Evolutionary conservation across 2,797 vertebrate species (phyloP), one percentile per base, ranked within the genome.

Genomic region (Fringilla coelebs): DNA sequence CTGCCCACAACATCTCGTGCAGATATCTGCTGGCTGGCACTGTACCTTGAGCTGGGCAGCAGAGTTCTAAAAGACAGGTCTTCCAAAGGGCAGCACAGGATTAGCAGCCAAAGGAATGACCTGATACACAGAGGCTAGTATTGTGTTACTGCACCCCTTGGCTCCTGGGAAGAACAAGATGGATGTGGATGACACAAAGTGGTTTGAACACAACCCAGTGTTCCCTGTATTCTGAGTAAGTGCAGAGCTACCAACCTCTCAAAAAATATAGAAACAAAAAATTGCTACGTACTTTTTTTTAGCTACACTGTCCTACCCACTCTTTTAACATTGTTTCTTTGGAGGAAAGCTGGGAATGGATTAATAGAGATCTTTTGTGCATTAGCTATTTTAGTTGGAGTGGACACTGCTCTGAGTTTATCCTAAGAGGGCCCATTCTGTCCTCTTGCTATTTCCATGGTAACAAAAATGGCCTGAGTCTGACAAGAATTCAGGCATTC

Each of bases 251-350:
- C 55, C 24, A 79, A 70, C 5, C 15, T 62, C 57, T 89, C 72
- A 77, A 80, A 93, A 94, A 93, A 83, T 40, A 77, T 10, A 85
- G 87, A 93, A 89, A 65, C 11, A 89, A 77, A 92, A 92, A 41
- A 15, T 20, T 80, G 26, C 32, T 63, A 48, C 22, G 24, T 48
- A 58, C 16, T 70, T 91, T 82, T 57, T 88, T 92, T 96, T 82
- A 84, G 58, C 81, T 71, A 57, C 9, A 26, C 32, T 73, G 32
- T 75, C 88, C 48, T 87, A 67, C n/a, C 43, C 26, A 63, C 12
- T 88, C 32, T 60, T 90, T 54, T 43, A 90, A 63, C 38, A 91
- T 43, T 79, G 18, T 72, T 90, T 90, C 83, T 90, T 48, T 41
- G 55, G 82, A 84, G 41, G 34, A 32, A 89, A 88, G 36, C 43